Evolutionary conservation across 2,797 vertebrate genomes (phyloP), one percentile per base, ranked within the genome.

Genomic region (Hyperoplus lanceolatus): DNA sequence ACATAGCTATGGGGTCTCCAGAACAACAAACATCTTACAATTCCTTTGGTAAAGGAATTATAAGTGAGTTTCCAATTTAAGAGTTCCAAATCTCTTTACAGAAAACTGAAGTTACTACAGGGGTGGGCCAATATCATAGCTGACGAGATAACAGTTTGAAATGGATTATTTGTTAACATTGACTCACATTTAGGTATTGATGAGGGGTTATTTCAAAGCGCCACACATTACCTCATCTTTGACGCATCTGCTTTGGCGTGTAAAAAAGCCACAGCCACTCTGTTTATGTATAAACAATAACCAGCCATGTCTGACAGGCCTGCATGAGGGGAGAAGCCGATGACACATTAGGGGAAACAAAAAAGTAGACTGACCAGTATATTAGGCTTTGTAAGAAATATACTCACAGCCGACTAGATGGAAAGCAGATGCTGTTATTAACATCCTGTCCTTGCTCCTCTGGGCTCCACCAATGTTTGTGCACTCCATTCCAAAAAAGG

Each of bases 381-480:
- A 63, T 14, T 29, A 1, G 12, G 39, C 3, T 14, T 18, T 51
- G 39, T 1, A 21, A 78, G 49, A n/a, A 42, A 56, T 16, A 1
- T 4, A 75, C 82, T 91, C 75, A 85, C 71, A 86, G 50, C 85
- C 54, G 0, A 75, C 0, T 53, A 84, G 56, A 45, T 90, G 78
- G 41, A 87, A 45, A 46, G 58, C 73, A 18, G 74, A 70, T 0
- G 73, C 77, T 2, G 74, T 68, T 2, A 62, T 54, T 50, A 88
- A 36, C 15, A 95, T 93, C 89, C 93, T 94, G 67, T 95, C 93
- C 82, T 96, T 95, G 72, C 90, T 89, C 83, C 90, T 92, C 46
- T 94, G 93, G 0, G 64, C 94, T 92, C 93, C 87, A 16, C 93
- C 91, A 1, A 94, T 81, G 64, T 80, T 88, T 1, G 92, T 93